A percentile compares a stretch with the other conserved stretches of the same genome.
phyloP scores from a whole-genome alignment of 2,888 invertebrate species.

The Scrobipalpa atriplicella region DNA sequence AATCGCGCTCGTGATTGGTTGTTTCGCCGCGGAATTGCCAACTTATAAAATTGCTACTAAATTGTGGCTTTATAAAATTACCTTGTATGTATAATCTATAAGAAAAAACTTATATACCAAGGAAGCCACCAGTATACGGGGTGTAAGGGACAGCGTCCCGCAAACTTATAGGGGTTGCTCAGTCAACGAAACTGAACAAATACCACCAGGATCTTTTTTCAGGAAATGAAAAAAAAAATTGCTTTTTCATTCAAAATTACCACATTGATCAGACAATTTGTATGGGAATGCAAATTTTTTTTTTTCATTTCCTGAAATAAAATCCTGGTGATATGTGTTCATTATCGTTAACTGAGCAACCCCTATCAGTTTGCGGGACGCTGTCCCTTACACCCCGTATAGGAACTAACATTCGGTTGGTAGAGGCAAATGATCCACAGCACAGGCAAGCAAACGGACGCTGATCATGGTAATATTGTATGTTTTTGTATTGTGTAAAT shows the following conservation, averaged over 20 bases:
- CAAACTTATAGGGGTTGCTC: too few species aligned
- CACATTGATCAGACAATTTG: too few species aligned
- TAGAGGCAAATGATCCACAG: slow-evolving; percentile 26
- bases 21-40: not conserved
- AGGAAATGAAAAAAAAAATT: too few species aligned
- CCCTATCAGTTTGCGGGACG: too few species aligned
- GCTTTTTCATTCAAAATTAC: too few species aligned
- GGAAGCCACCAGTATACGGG: slow-evolving; percentile 1
- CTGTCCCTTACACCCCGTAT: not conserved
- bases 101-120: slow-evolving; percentile 14
- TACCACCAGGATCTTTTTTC: too few species aligned
- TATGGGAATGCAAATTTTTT: too few species aligned
- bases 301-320: too few species aligned
- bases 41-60: not conserved
- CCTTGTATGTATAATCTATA: slow-evolving; percentile 8
- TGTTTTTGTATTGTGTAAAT: slow-evolving; percentile 83
- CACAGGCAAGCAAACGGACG: slow-evolving; percentile 63
- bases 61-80: slow-evolving; percentile 2
- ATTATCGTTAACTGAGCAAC: too few species aligned
- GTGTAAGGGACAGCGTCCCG: too few species aligned
- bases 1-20: slow-evolving; percentile 3
- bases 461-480: slow-evolving; percentile 75
- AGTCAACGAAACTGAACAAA: too few species aligned
- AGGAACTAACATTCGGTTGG: slow-evolving; percentile 14
- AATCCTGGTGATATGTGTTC: too few species aligned